phyloP scores from a whole-genome alignment of 2,888 invertebrate species.

The Cepaea hortensis region DNA sequence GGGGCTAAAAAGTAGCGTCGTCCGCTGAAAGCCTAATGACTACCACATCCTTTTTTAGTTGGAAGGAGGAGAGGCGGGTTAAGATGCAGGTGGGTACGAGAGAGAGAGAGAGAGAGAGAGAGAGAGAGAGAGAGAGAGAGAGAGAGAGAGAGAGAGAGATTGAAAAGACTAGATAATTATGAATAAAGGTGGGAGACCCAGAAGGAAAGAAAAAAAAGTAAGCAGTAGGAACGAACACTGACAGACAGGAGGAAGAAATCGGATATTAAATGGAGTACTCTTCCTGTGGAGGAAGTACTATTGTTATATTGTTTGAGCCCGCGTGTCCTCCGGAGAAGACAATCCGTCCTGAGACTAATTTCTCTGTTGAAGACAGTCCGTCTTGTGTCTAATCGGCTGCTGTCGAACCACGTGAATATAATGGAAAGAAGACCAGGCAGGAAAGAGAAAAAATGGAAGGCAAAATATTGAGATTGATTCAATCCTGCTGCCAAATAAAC shows the following conservation, averaged over 20 bases:
- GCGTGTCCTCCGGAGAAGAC: not conserved
- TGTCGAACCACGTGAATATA: not conserved
- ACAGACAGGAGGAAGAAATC: too few species aligned
- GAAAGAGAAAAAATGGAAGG: not conserved
- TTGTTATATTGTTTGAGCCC: not conserved
- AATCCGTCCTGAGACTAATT: slow-evolving; percentile 17
- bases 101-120: not conserved
- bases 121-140: not conserved
- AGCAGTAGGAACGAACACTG: not conserved
- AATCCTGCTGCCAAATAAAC: not conserved
- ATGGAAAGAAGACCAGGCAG: not conserved
- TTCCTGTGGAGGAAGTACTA: slow-evolving; percentile 6
- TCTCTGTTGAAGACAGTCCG: slow-evolving; percentile 10
- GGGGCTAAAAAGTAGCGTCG: too few species aligned
- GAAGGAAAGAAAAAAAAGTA: too few species aligned
- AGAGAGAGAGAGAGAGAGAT: not conserved
- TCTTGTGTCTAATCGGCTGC: slow-evolving; percentile 13
- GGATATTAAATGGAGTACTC: too few species aligned
- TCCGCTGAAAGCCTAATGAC: too few species aligned
- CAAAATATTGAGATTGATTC: slow-evolving; percentile 24
- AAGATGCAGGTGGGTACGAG: not conserved
- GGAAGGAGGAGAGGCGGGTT: too few species aligned
- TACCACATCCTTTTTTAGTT: too few species aligned
- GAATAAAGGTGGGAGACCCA: too few species aligned
- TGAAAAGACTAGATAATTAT: too few species aligned